Percentiles rank a stretch among this genome's conserved stretches.
Evolutionary conservation across 2,888 invertebrate genomes (phyloP).

Genomic region (Cenopis cana): DNA sequence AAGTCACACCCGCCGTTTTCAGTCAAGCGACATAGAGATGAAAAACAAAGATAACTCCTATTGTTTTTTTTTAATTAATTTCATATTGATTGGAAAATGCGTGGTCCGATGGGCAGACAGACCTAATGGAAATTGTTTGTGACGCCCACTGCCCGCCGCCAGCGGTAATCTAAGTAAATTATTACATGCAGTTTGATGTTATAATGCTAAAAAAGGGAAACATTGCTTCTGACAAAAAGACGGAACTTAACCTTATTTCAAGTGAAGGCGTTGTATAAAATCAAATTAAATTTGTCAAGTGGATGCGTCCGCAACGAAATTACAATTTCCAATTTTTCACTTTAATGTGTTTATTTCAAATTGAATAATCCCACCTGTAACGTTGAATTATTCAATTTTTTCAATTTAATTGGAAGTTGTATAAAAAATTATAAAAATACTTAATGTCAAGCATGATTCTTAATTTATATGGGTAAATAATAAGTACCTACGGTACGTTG

Average conservation of each 20-base stretch:
- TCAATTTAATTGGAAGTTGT: too few species aligned
- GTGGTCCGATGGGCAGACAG: neutral
- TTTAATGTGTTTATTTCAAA: too few species aligned
- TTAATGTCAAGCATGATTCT: too few species aligned
- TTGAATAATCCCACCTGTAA: too few species aligned
- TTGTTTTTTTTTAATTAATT: conserved; percentile 21
- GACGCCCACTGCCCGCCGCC: conserved; percentile 32
- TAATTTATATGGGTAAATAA: too few species aligned
- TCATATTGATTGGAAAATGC: conserved; percentile 12
- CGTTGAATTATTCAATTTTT: too few species aligned
- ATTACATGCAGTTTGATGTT: neutral
- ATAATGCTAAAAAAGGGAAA: neutral
- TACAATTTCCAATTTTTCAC: too few species aligned
- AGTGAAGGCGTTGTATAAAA: too few species aligned
- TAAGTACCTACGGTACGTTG: too few species aligned
- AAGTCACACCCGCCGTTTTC: conserved; percentile 13
- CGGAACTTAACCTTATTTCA: neutral
- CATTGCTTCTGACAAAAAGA: neutral
- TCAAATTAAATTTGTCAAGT: too few species aligned
- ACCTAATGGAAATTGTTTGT: conserved; percentile 17
- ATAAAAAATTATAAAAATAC: too few species aligned
- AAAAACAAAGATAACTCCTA: conserved; percentile 3
- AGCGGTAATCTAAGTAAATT: neutral
- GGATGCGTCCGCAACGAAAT: too few species aligned
- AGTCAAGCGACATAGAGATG: neutral